A percentile compares a stretch with the other conserved stretches of the same genome.
These are phyloP conservation scores for Phoxinus phoxinus DNA, from an alignment of 2,113 vertebrate genomes.

Conservation along the genomic window DNA sequence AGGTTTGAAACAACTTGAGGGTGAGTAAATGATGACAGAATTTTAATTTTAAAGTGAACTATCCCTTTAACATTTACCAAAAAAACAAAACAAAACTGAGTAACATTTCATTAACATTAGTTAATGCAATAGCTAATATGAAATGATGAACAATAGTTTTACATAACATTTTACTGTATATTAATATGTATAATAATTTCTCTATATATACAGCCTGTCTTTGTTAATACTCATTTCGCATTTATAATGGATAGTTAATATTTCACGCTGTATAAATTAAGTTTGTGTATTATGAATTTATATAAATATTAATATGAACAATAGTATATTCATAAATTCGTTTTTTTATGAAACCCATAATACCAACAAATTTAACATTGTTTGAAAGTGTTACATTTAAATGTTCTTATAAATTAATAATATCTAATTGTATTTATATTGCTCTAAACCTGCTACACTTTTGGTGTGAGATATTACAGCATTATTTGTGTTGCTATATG, in stretches of 20 bases:
- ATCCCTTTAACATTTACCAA: not conserved
- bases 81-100: not conserved
- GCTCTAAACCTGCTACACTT: not conserved
- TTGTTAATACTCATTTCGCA: not conserved
- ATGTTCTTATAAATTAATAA: not conserved
- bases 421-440: not conserved
- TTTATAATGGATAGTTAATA: not conserved
- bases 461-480: not conserved
- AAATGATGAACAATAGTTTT: not conserved
- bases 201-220: not conserved
- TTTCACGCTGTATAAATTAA: not conserved
- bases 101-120: not conserved
- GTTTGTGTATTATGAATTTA: not conserved
- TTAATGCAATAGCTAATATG: not conserved
- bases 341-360: not conserved
- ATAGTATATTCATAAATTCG: not conserved
- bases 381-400: not conserved
- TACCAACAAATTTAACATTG: not conserved
- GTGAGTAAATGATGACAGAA: too few relatives aligned
- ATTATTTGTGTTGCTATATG: conserved; percentile 10
- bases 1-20: too few relatives aligned
- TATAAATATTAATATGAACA: not conserved
- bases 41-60: too few relatives aligned
- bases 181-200: not conserved
- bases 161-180: not conserved